Conservation (phyloP, 2,888 invertebrate species). For the Melipona beecheii region DNA sequence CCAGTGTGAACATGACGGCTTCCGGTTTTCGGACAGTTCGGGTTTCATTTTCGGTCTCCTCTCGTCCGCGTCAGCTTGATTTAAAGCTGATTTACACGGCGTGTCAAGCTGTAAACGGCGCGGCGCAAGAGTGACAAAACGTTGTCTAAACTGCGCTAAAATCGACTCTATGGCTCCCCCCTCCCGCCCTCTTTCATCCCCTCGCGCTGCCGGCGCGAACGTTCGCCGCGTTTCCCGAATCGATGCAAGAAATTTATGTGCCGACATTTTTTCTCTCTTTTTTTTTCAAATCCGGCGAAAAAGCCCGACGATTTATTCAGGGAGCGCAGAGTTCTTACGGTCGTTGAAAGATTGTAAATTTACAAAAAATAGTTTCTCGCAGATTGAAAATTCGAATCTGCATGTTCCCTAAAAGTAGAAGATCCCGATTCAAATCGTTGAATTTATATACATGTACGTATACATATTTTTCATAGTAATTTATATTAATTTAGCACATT, state of each 20-base stretch:
- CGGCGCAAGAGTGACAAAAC: slow-evolving; percentile 25
- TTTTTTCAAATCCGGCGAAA: too few species aligned
- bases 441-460: too few species aligned
- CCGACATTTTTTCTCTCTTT: neutral
- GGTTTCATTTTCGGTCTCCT: slow-evolving; percentile 39
- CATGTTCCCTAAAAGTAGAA: too few species aligned
- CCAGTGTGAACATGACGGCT: slow-evolving; percentile 2
- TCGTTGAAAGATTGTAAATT: too few species aligned
- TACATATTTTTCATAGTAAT: too few species aligned
- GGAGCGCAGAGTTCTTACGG: too few species aligned
- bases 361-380: too few species aligned
- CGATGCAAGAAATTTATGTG: neutral
- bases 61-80: slow-evolving; percentile 28
- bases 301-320: too few species aligned
- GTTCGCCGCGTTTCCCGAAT: neutral
- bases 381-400: too few species aligned
- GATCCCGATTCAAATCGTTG: too few species aligned
- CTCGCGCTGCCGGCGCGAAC: neutral
- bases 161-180: neutral
- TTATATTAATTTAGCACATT: too few species aligned
- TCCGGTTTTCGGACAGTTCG: slow-evolving; percentile 21
- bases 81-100: slow-evolving; percentile 34
- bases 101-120: slow-evolving; percentile 4
- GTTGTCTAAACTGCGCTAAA: slow-evolving; percentile 16
- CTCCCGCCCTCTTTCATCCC: too few species aligned